A percentile compares a stretch with the other conserved stretches of the same genome.
Evolutionary conservation across 2,797 vertebrate species (phyloP).

Genomic region (Molossus alvarezi): DNA sequence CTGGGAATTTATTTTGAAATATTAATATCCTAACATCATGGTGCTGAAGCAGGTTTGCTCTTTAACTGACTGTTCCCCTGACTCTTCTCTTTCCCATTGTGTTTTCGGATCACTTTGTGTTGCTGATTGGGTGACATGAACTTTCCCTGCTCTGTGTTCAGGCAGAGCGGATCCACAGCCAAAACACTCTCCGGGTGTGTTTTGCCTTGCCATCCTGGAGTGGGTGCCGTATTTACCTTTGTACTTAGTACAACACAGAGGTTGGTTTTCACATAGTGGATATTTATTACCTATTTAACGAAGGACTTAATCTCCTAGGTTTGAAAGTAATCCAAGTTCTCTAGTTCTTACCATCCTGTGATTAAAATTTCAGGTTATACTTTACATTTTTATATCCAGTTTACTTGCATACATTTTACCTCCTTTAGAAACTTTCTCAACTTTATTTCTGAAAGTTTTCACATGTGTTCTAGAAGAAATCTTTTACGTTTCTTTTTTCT

Average conservation of each 20-base stretch:
- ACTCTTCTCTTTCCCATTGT: neutral
- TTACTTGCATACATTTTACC: neutral
- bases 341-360: neutral
- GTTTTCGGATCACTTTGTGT: neutral
- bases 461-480: neutral
- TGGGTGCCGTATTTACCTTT: neutral
- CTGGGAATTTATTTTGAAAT: neutral
- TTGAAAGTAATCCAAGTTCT: neutral
- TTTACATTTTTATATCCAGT: neutral
- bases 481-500: neutral
- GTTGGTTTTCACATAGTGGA: neutral
- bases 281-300: neutral
- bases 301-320: neutral
- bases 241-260: fast-evolving
- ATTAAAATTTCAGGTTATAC: neutral
- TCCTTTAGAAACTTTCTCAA: neutral
- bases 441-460: neutral
- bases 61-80: neutral
- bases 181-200: fast-evolving
- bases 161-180: neutral
- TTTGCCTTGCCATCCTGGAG: fast-evolving
- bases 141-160: fast-evolving
- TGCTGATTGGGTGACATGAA: neutral
- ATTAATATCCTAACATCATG: neutral
- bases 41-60: neutral